Evolutionary conservation across 64 coral and sea anemone genomes (phyloP).

Genomic region (Porites lutea): DNA sequence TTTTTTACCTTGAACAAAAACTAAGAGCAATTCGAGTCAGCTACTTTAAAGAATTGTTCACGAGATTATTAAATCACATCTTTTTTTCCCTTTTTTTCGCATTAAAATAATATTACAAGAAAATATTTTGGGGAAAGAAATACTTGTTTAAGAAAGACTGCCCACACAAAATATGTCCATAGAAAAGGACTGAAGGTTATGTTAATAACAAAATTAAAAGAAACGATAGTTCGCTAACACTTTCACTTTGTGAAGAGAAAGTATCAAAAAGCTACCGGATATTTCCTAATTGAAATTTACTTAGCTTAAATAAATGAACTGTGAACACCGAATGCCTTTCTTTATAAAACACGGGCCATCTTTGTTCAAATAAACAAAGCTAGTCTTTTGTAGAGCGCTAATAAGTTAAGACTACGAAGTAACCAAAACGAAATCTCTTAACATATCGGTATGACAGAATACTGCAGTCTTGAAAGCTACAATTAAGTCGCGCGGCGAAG

Average conservation of each 20-base stretch:
- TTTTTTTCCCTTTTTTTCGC: not conserved
- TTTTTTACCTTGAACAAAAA: not conserved
- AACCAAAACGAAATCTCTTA: constrained; percentile 34
- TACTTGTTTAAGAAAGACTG: not conserved
- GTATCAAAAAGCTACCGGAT: constrained; percentile 76
- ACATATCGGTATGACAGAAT: constrained; percentile 64
- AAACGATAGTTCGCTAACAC: constrained; percentile 16
- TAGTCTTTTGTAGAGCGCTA: constrained; percentile 75
- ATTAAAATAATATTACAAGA: too few species aligned
- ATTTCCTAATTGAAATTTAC: constrained; percentile 91
- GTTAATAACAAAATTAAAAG: not conserved
- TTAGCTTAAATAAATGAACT: constrained; percentile 92
- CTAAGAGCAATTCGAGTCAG: too few species aligned
- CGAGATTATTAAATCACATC: not conserved
- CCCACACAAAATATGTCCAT: not conserved
- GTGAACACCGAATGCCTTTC: constrained; percentile 72
- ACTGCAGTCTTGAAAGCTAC: constrained; percentile 32
- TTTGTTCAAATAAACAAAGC: constrained; percentile 90
- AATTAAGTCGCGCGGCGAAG: constrained; percentile 34
- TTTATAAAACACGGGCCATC: constrained; percentile 69
- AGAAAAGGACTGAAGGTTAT: not conserved
- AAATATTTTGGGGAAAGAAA: not conserved
- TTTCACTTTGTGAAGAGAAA: constrained; percentile 35
- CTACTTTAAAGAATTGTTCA: not conserved
- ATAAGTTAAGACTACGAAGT: constrained; percentile 70